Conservation (phyloP, 2,113 vertebrate species). For the Hypocryptadius cinnamomeus region DNA sequence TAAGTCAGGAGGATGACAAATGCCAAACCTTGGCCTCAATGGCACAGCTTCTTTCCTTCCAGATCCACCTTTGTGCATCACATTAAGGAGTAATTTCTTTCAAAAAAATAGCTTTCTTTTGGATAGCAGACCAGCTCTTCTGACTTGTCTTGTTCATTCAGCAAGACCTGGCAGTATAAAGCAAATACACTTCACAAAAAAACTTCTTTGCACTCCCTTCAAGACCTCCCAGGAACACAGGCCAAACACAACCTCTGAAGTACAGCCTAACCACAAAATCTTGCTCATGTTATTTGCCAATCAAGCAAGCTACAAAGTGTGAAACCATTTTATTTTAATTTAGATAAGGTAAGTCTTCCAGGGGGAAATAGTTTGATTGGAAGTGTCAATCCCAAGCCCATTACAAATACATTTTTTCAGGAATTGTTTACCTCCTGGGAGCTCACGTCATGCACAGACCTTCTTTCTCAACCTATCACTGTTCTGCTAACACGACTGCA, state of each 20-base stretch:
- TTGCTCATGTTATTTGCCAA: conserved; percentile 7
- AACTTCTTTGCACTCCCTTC: not conserved
- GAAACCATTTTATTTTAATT: conserved; percentile 41
- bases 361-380: not conserved
- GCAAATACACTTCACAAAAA: not conserved
- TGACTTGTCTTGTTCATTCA: not conserved
- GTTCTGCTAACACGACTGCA: not conserved
- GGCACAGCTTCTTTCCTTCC: not conserved
- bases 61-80: not conserved
- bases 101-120: not conserved
- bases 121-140: not conserved
- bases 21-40: not conserved
- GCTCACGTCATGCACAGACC: not conserved
- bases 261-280: not conserved
- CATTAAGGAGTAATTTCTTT: not conserved
- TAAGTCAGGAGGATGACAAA: not conserved
- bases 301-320: conserved; percentile 17
- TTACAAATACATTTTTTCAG: conserved; percentile 2
- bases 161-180: not conserved
- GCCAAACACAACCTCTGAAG: not conserved
- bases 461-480: not conserved
- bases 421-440: not conserved
- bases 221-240: not conserved
- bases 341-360: not conserved
- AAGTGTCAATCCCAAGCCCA: not conserved